Evolutionary conservation across 2,113 vertebrate genomes (phyloP).

Genomic region (Laterallus jamaicensis): DNA sequence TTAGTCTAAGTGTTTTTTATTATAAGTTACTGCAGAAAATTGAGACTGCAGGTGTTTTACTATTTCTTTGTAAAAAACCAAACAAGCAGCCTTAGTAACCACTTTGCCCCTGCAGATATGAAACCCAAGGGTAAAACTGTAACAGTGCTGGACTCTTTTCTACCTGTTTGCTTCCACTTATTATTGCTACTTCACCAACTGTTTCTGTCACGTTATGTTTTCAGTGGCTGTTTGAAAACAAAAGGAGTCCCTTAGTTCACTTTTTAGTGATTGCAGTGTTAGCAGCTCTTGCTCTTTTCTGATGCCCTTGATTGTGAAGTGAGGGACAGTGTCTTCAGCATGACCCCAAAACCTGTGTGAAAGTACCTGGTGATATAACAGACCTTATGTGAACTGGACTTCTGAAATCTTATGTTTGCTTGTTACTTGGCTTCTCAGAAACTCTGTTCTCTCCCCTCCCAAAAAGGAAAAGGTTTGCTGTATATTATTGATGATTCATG

Average conservation of each 20-base stretch:
- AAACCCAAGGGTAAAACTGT: background rate
- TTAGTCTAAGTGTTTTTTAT: background rate
- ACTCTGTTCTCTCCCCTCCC: background rate
- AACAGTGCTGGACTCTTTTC: background rate
- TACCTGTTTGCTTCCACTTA: background rate
- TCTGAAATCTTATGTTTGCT: background rate
- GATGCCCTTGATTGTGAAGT: background rate
- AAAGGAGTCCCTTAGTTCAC: background rate
- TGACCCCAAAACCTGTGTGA: background rate
- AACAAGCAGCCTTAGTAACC: background rate
- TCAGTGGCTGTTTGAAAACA: background rate
- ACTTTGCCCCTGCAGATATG: background rate
- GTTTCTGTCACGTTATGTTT: fast-evolving
- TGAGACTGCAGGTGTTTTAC: background rate
- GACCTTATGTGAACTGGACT: background rate
- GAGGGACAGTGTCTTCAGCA: background rate
- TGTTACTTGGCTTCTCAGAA: background rate
- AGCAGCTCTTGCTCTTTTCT: background rate
- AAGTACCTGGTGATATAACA: background rate
- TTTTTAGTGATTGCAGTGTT: background rate
- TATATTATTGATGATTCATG: background rate
- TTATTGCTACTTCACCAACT: background rate
- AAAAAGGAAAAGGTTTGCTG: background rate
- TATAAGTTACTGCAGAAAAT: background rate
- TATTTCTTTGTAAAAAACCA: background rate